phyloP scores from a whole-genome alignment of 37 sponge, comb jelly and placozoan species.

The Spongilla lacustris region DNA sequence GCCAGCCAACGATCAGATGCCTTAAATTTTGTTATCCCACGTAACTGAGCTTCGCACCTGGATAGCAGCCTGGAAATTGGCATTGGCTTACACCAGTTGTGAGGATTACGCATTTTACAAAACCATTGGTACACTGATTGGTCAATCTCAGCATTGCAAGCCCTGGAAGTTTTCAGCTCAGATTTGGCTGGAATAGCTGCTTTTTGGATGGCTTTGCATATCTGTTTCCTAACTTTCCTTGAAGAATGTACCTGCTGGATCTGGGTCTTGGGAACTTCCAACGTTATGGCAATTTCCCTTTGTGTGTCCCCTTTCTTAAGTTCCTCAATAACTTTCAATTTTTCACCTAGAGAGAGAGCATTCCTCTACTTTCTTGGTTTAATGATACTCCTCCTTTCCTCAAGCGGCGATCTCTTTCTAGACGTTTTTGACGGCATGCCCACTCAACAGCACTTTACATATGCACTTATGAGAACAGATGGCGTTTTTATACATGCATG shows the following conservation, averaged over 20 bases:
- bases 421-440: background rate
- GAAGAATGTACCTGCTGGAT: background rate
- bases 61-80: background rate
- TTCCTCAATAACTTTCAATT: background rate
- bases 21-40: no score
- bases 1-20: no score
- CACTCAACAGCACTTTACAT: no score
- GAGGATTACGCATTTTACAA: background rate
- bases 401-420: background rate
- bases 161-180: background rate
- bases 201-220: background rate
- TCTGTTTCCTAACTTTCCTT: background rate
- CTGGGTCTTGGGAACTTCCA: background rate
- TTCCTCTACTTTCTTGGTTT: background rate
- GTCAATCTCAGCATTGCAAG: background rate
- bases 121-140: background rate
- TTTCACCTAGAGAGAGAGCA: background rate
- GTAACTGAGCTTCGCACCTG: background rate
- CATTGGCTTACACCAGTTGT: background rate
- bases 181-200: background rate
- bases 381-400: background rate
- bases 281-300: background rate
- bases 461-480: no score
- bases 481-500: no score
- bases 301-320: background rate